A percentile compares a stretch with the other conserved stretches of the same genome.
Evolutionary conservation across 2,888 invertebrate genomes (phyloP).

Genomic region (Orthonychiurus folsomi): DNA sequence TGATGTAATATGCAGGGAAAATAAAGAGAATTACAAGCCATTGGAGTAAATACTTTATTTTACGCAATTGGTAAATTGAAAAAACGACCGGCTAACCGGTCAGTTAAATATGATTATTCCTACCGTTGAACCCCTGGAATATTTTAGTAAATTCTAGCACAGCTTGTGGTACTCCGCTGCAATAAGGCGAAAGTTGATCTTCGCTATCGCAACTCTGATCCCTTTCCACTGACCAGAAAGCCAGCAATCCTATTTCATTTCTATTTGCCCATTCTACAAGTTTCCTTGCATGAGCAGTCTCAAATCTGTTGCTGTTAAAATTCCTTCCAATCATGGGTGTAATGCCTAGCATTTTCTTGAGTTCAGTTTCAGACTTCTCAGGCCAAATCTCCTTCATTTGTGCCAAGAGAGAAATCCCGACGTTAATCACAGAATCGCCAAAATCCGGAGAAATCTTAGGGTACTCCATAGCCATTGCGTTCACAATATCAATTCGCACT

Average conservation of each 20-base stretch:
- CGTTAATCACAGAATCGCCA: conserved; percentile 23
- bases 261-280: conserved; percentile 35
- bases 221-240: conserved; percentile 33
- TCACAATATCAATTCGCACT: conserved; percentile 27
- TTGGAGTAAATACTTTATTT: too few relatives aligned
- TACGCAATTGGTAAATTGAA: too few relatives aligned
- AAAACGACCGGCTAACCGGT: too few relatives aligned
- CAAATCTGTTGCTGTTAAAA: conserved; percentile 28
- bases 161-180: conserved; percentile 33
- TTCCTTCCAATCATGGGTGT: conserved; percentile 37
- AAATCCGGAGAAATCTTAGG: conserved; percentile 17
- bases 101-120: too few relatives aligned
- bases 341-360: conserved; percentile 32
- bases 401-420: conserved; percentile 15
- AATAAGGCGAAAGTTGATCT: conserved; percentile 28
- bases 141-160: conserved; percentile 35
- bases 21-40: too few relatives aligned
- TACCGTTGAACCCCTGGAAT: conserved; percentile 36
- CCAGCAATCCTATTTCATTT: conserved; percentile 29
- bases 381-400: conserved; percentile 29
- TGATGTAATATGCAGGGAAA: background rate
- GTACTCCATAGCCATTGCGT: conserved; percentile 31
- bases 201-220: conserved; percentile 27
- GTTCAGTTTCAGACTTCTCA: conserved; percentile 22
- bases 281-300: conserved; percentile 21